These are phyloP conservation scores for Microcebus ravelobensis DNA, from an alignment of 2,113 vertebrate genomes.

Conservation along the genomic window DNA sequence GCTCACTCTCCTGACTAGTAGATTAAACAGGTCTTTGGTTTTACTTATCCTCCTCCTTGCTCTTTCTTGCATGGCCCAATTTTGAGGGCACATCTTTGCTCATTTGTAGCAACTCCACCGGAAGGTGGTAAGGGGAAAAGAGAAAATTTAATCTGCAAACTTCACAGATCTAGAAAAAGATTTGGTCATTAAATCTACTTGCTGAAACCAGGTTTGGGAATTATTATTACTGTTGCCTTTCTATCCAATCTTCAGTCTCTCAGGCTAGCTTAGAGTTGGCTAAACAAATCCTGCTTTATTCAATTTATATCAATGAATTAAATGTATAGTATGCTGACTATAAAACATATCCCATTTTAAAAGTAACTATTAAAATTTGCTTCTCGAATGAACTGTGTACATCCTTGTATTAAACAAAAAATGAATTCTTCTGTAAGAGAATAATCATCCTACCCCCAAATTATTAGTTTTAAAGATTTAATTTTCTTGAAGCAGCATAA, in stretches of 20 bases:
- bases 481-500: background rate
- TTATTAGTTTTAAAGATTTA: background rate
- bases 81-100: background rate
- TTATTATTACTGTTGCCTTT: background rate
- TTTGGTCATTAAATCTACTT: slow-evolving; percentile 37
- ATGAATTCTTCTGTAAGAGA: background rate
- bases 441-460: background rate
- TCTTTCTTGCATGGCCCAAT: background rate
- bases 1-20: background rate
- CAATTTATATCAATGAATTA: slow-evolving; percentile 36
- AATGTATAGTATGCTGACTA: background rate
- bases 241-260: background rate
- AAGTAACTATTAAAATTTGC: slow-evolving; percentile 7
- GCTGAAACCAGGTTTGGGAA: background rate
- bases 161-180: slow-evolving; percentile 41
- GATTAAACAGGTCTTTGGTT: slow-evolving; percentile 34
- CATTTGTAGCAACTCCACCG: background rate
- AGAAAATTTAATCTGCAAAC: slow-evolving; percentile 45
- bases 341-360: slow-evolving; percentile 43
- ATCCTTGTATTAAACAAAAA: slow-evolving; percentile 28
- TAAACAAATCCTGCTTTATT: slow-evolving; percentile 3
- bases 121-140: background rate
- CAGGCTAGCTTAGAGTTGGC: background rate
- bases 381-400: background rate
- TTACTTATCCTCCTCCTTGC: background rate